Evolutionary conservation across 2,797 vertebrate species (phyloP), one percentile per base, ranked within the genome.

Genomic region (Crocodylus rhombifer): DNA sequence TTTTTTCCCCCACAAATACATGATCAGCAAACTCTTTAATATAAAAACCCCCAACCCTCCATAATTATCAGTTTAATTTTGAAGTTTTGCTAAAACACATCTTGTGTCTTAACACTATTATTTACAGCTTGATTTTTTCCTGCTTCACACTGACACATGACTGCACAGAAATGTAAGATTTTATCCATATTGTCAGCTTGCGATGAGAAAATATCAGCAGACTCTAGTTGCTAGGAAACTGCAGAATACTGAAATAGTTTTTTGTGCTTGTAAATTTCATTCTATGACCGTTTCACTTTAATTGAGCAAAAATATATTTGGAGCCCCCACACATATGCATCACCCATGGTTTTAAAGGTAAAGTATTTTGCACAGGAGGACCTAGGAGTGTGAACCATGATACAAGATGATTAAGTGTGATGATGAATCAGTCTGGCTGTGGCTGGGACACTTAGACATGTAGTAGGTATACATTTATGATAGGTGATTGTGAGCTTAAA

Each of bases 191-290:
- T 95, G 75, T 77, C 80, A 86, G 86, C 78, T 96, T 96, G 76
- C 91, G 91, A 95, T 80, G 87, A 95, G 94, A 96, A 97, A 96
- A 93, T 95, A 93, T 93, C 88, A 91, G 91, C 82, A 95, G 91
- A 90, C 94, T 92, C 88, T 88, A 86, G 96, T 98, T 98, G 97
- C 98, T 98, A 97, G 96, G 97, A 95, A 90, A 98, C 96, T 77
- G 74, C 80, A 84, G 91, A 95, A 94, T 88, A 94, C 88, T 77
- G 86, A 97, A 94, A 93, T 93, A 85, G 79, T 97, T 42, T 51
- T 51, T 11, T 51, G 42, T 51, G 42, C 42, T 51, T 98, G 87
- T 96, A 97, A 96, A 97, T 97, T 96, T 88, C 90, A 7, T 92
- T 96, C 88, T 94, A 93, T 95, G 96, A 94, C 90, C 94, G 62